These are phyloP conservation scores for Lomographa bimaculata DNA, from an alignment of 2,888 invertebrate species.

Conservation along the genomic window DNA sequence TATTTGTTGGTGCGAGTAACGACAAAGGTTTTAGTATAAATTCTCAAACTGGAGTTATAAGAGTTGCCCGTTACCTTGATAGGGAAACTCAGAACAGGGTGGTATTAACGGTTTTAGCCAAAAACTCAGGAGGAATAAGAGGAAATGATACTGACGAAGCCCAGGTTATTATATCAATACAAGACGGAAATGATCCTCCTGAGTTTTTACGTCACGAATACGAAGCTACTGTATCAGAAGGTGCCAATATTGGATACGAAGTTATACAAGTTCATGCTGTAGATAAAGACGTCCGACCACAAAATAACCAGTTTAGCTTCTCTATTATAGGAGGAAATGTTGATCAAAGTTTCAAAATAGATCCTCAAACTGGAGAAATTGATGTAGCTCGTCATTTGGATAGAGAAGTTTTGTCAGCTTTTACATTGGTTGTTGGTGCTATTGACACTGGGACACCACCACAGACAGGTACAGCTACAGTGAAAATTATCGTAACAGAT, in stretches of 20 bases:
- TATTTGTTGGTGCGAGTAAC: conserved; percentile 97
- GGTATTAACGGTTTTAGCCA: conserved; percentile 95
- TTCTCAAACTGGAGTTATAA: conserved; percentile 91
- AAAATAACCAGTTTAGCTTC: conserved; percentile 96
- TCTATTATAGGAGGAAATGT: conserved; percentile 93
- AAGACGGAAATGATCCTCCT: conserved; percentile 98
- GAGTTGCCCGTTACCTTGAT: conserved; percentile 91
- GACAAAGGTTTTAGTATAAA: conserved; percentile 95
- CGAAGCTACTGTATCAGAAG: conserved; percentile 92
- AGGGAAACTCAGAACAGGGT: conserved; percentile 95
- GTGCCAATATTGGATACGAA: conserved; percentile 88
- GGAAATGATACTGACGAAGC: conserved; percentile 98
- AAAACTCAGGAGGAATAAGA: conserved; percentile 96
- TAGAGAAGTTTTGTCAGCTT: conserved; percentile 89
- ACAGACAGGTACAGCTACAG: conserved; percentile 94
- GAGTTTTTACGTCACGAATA: conserved; percentile 93
- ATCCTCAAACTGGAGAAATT: conserved; percentile 93
- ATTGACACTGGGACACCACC: conserved; percentile 95
- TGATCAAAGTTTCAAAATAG: conserved; percentile 93
- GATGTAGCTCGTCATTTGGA: conserved; percentile 90
- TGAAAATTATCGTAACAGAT: conserved; percentile 91
- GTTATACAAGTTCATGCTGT: conserved; percentile 92
- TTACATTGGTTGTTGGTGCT: conserved; percentile 91
- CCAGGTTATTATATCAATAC: conserved; percentile 95
- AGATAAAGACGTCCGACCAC: conserved; percentile 95